Conservation (phyloP, 53 echinoderm and acorn worm genomes). For the Stichopus horrens region DNA sequence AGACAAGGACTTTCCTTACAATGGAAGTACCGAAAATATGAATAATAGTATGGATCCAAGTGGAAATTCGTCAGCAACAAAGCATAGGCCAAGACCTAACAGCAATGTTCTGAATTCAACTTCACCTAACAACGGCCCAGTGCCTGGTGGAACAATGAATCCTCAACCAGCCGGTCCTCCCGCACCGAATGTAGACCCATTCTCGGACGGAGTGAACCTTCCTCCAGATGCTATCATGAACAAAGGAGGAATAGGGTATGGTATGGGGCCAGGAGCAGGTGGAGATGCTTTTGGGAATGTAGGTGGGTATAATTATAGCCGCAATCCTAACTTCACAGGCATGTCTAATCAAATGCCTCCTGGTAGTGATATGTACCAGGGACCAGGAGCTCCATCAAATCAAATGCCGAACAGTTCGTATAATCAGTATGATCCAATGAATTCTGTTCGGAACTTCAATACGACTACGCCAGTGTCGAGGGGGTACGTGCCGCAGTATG, state of each 20-base stretch:
- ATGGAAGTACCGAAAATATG: slow-evolving; percentile 47
- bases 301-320: slow-evolving; percentile 36
- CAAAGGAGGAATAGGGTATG: slow-evolving; percentile 37
- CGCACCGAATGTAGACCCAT: slow-evolving; percentile 68
- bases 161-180: slow-evolving; percentile 56
- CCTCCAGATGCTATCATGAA: slow-evolving; percentile 59
- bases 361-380: slow-evolving; percentile 41
- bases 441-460: slow-evolving; percentile 52
- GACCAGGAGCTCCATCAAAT: slow-evolving; percentile 46
- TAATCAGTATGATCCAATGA: slow-evolving; percentile 83
- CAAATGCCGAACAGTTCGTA: slow-evolving; percentile 76
- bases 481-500: slow-evolving; percentile 59
- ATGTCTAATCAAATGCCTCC: slow-evolving; percentile 45
- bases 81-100: slow-evolving; percentile 37
- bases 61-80: slow-evolving; percentile 51
- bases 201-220: slow-evolving; percentile 62
- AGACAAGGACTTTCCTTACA: slow-evolving; percentile 49
- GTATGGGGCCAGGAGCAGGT: slow-evolving; percentile 33
- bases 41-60: slow-evolving; percentile 48
- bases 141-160: slow-evolving; percentile 58
- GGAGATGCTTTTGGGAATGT: slow-evolving; percentile 40
- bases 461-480: slow-evolving; percentile 62
- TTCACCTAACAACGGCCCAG: slow-evolving; percentile 50
- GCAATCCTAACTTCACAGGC: slow-evolving; percentile 26
- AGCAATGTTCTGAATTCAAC: slow-evolving; percentile 25